phyloP scores from a whole-genome alignment of 92 coral and sea anemone genomes.

The Zoanthus gigantus region DNA sequence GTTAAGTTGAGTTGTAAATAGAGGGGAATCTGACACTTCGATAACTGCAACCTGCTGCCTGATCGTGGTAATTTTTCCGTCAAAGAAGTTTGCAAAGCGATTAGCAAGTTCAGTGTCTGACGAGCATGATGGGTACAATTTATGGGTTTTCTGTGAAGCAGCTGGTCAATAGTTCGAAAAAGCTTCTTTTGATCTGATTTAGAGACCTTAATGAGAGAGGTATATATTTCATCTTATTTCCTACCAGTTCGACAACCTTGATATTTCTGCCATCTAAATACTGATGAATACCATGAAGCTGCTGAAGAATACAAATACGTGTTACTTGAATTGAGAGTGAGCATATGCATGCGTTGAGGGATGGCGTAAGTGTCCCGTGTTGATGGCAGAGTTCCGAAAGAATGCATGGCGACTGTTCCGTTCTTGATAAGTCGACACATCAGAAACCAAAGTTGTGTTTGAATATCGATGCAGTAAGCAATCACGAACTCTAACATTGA shows the following conservation, averaged over 20 bases:
- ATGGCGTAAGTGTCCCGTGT: constrained; percentile 27
- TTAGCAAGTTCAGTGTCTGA: too few species aligned
- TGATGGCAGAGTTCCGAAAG: constrained; percentile 26
- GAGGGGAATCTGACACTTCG: too few species aligned
- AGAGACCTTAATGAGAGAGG: too few species aligned
- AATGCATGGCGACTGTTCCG: constrained; percentile 24
- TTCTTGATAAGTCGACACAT: constrained; percentile 29
- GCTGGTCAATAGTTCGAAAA: too few species aligned
- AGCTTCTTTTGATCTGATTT: too few species aligned
- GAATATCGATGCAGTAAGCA: constrained; percentile 34
- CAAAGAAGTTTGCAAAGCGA: too few species aligned
- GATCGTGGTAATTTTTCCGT: too few species aligned
- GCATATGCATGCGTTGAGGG: background rate
- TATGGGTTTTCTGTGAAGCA: too few species aligned
- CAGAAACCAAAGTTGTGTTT: constrained; percentile 25
- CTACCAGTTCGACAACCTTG: constrained; percentile 38
- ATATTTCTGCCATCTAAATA: constrained; percentile 37
- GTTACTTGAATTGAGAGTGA: constrained; percentile 1
- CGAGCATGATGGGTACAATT: too few species aligned
- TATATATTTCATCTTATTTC: background rate
- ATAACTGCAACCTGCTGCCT: too few species aligned
- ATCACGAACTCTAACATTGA: constrained; percentile 20
- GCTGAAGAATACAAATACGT: background rate
- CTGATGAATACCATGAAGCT: constrained; percentile 30
- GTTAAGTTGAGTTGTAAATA: too few species aligned